Conservation (phyloP, 2,797 vertebrate genomes). For the Balearica regulorum region DNA sequence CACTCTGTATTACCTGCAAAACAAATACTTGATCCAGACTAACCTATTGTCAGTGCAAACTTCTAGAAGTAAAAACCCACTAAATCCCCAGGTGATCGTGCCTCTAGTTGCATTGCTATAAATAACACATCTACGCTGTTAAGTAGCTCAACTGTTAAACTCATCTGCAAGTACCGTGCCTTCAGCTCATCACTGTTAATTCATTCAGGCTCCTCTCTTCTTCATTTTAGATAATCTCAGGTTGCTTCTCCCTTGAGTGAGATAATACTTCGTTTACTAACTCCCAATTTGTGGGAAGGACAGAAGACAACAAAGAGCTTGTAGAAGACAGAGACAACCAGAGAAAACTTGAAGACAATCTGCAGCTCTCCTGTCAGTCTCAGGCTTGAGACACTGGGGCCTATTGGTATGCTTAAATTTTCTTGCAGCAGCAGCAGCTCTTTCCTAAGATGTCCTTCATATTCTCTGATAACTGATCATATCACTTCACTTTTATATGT, state of each 20-base stretch:
- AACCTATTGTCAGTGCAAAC: neutral
- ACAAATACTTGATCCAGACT: slow-evolving; percentile 16
- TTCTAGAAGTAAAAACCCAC: slow-evolving; percentile 1
- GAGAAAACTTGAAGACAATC: neutral
- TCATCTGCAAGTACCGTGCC: slow-evolving; percentile 22
- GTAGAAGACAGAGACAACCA: neutral
- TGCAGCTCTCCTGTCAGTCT: neutral
- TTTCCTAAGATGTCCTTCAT: neutral
- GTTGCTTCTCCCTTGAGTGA: slow-evolving; percentile 9
- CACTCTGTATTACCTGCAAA: slow-evolving; percentile 29
- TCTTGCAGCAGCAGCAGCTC: neutral
- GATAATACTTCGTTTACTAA: slow-evolving; percentile 1
- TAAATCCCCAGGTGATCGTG: slow-evolving; percentile 7
- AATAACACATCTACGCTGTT: neutral
- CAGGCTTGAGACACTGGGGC: neutral
- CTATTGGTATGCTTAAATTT: neutral
- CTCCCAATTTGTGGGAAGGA: neutral
- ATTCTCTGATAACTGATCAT: neutral
- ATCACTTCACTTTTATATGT: neutral
- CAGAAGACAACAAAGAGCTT: neutral
- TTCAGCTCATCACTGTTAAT: slow-evolving; percentile 20
- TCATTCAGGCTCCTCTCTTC: neutral
- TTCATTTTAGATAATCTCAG: slow-evolving; percentile 31
- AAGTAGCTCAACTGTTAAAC: slow-evolving; percentile 56
- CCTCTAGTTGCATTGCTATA: slow-evolving; percentile 42